These are phyloP conservation scores for Chelon auratus DNA, from an alignment of 2,797 vertebrate species.

Conservation along the genomic window DNA sequence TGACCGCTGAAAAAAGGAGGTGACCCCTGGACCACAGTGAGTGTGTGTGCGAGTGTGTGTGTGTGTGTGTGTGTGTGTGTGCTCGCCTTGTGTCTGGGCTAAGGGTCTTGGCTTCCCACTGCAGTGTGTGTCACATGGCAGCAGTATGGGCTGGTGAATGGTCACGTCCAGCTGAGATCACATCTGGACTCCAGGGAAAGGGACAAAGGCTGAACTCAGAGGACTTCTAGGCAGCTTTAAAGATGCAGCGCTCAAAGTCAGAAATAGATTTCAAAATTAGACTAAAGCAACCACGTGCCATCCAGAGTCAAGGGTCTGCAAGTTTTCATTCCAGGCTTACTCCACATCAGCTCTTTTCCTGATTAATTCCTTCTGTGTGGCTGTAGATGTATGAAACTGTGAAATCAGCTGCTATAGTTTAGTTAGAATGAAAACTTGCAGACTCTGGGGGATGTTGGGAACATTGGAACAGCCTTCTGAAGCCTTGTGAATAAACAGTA, in stretches of 20 bases:
- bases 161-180: constrained; percentile 76
- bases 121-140: constrained; percentile 75
- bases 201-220: constrained; percentile 56
- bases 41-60: constrained; percentile 27
- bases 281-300: constrained; percentile 28
- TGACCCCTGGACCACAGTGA: constrained; percentile 67
- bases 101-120: constrained; percentile 76
- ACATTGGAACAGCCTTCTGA: not conserved
- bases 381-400: constrained; percentile 15
- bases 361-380: constrained; percentile 23
- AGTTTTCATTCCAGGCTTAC: constrained; percentile 21
- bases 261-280: constrained; percentile 26
- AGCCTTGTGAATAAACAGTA: constrained; percentile 1
- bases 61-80: constrained; percentile 20
- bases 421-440: constrained; percentile 21
- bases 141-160: constrained; percentile 71
- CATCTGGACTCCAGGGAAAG: constrained; percentile 79
- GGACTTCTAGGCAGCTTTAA: constrained; percentile 40
- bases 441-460: not conserved
- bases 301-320: constrained; percentile 33
- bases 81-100: constrained; percentile 47
- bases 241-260: constrained; percentile 15
- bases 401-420: constrained; percentile 21
- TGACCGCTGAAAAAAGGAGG: constrained; percentile 63
- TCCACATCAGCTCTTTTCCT: constrained; percentile 5